phyloP scores from a whole-genome alignment of 2,888 invertebrate species.

The Cantharis flavilabris region DNA sequence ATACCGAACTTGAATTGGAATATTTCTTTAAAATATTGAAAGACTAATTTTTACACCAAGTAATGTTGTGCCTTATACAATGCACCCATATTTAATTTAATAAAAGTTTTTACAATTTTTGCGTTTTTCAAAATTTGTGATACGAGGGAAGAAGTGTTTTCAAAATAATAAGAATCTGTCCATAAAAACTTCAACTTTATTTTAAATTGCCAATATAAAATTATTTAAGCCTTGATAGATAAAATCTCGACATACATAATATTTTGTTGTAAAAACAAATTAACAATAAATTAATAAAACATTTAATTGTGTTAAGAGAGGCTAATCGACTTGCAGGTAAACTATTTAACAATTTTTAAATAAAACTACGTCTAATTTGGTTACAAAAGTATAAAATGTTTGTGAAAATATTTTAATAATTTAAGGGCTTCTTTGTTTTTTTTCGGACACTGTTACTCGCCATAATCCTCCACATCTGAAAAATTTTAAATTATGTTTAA shows the following conservation, averaged over 20 bases:
- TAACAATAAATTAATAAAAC: not conserved
- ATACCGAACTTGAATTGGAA: slow-evolving; percentile 81
- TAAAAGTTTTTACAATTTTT: not conserved
- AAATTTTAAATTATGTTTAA: slow-evolving; percentile 25
- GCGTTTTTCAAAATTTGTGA: not conserved
- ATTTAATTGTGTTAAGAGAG: not conserved
- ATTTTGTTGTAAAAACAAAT: not conserved
- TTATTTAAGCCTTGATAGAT: too few species aligned
- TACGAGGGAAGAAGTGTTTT: not conserved
- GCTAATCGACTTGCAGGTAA: not conserved
- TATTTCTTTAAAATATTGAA: slow-evolving; percentile 77
- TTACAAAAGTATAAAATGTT: not conserved
- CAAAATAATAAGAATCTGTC: not conserved
- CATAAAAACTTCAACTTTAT: not conserved
- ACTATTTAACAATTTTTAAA: not conserved
- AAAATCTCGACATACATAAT: not conserved
- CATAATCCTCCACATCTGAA: slow-evolving; percentile 64
- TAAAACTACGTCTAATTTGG: not conserved
- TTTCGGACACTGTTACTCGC: slow-evolving; percentile 57
- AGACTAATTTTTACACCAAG: slow-evolving; percentile 21
- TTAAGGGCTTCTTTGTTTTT: not conserved
- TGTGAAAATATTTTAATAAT: not conserved
- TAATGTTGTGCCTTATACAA: not conserved
- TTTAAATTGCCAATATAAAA: not conserved
- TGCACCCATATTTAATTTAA: not conserved